phyloP scores from a whole-genome alignment of 2,113 vertebrate genomes.

The Colinus virginianus region DNA sequence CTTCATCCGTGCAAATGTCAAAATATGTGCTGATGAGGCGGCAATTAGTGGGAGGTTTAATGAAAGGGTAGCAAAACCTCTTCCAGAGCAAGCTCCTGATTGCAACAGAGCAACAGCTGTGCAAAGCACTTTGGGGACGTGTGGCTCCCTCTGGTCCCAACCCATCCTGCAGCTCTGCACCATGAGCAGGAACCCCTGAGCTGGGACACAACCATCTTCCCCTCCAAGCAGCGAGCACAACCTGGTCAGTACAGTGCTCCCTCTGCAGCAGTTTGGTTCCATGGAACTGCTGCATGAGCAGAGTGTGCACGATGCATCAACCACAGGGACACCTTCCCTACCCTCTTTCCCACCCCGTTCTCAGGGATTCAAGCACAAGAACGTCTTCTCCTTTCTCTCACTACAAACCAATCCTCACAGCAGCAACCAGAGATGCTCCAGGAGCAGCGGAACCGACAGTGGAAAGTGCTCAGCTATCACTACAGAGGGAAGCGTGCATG shows the following conservation, averaged over 20 bases:
- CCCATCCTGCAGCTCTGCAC: background rate
- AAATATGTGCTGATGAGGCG: background rate
- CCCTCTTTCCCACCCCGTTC: background rate
- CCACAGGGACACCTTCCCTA: rapidly evolving
- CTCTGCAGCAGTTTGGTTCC: background rate
- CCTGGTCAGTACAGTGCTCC: background rate
- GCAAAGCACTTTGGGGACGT: rapidly evolving
- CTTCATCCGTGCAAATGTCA: background rate
- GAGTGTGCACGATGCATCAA: background rate
- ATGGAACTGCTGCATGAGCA: background rate
- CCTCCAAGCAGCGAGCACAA: rapidly evolving
- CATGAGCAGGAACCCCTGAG: background rate
- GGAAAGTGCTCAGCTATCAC: background rate
- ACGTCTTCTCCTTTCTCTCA: background rate
- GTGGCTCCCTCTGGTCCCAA: background rate
- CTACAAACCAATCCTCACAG: background rate
- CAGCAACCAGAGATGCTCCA: background rate
- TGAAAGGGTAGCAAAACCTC: background rate
- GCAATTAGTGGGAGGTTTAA: background rate
- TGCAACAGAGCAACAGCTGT: rapidly evolving
- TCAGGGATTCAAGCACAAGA: background rate
- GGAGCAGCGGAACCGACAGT: background rate
- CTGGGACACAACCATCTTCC: background rate
- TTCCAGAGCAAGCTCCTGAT: background rate
- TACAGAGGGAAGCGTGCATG: background rate